Conservation (phyloP, 92 coral and sea anemone genomes). For the Palythoa grandis region DNA sequence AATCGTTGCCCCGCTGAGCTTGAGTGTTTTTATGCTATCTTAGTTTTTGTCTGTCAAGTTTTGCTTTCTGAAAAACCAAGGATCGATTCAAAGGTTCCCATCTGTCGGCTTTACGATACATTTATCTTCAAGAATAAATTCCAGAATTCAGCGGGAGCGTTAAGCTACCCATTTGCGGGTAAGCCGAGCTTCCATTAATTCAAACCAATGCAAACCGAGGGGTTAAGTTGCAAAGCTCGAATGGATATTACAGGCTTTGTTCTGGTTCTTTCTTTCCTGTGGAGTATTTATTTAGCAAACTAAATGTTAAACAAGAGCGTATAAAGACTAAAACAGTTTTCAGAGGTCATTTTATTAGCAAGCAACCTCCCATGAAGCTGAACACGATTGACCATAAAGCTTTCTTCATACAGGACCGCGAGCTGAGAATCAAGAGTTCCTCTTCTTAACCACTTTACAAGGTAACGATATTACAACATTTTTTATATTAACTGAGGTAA, state of each 20-base stretch:
- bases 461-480: neutral
- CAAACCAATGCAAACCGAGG: slow-evolving; percentile 41
- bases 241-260: slow-evolving; percentile 39
- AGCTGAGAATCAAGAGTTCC: neutral
- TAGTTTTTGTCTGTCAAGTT: slow-evolving; percentile 9
- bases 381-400: neutral
- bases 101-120: slow-evolving; percentile 9
- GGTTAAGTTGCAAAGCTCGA: slow-evolving; percentile 44
- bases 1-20: slow-evolving; percentile 6
- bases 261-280: slow-evolving; percentile 37
- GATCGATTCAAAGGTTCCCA: slow-evolving; percentile 4
- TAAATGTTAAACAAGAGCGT: slow-evolving; percentile 38
- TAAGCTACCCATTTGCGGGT: slow-evolving; percentile 8
- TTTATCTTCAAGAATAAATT: slow-evolving; percentile 28
- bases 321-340: slow-evolving; percentile 33
- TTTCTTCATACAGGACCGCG: neutral
- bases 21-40: slow-evolving; percentile 11
- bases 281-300: slow-evolving; percentile 41
- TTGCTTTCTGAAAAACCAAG: slow-evolving; percentile 24
- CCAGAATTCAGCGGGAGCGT: slow-evolving; percentile 34
- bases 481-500: neutral
- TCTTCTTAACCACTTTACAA: neutral
- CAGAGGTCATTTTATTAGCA: slow-evolving; percentile 32
- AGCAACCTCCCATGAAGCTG: slow-evolving; percentile 43
- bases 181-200: slow-evolving; percentile 29